Evolutionary conservation across 64 coral and sea anemone species (phyloP), one percentile per base, ranked within the genome.

Genomic region (Pocillopora damicornis): DNA sequence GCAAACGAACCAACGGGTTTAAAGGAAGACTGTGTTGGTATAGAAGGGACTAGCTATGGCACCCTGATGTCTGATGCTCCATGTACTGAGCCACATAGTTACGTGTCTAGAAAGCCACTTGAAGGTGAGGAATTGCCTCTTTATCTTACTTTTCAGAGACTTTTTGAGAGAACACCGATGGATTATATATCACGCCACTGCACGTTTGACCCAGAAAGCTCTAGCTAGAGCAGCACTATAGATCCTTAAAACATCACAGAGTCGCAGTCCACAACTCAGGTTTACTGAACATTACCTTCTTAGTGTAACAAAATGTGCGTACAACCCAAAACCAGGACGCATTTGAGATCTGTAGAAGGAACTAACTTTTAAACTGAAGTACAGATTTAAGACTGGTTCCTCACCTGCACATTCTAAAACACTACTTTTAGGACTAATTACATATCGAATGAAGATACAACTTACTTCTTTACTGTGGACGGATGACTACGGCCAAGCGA

Each of bases 11-110:
- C 91, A 18, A 87, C 89, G 7, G 84, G 88, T 15, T 16, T 56
- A 4, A 65, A 81, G 15, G 83, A 96, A 23, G 87, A 93, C 6
- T 96, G 91, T 59, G 88, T 96, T 65, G 88, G 87, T 5, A 78
- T 93, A 17, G 81, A 91, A 42, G 61, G 75, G 34, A 42, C 63
- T 14, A 84, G 51, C 7, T 92, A 87, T 71, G 94, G 94, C 5
- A 96, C 76, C 11, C 42, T 51, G 0, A 96, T 96, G 94, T 80
- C 89, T 22, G 94, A 96, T 30, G 91, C 75, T 59, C 68, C 68
- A 15, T 96, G 94, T 72, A 89, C 75, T 34, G 77, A 96, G 69
- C 89, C 78, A 73, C 94, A 90, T 93, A 83, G 85, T 36, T 96
- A 89, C 79, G 74, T 96, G 16, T 81, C 79, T 58, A 89, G 81